A percentile compares a stretch with the other conserved stretches of the same genome.
phyloP scores from a whole-genome alignment of 2,113 vertebrate genomes.

The Guaruba guarouba region DNA sequence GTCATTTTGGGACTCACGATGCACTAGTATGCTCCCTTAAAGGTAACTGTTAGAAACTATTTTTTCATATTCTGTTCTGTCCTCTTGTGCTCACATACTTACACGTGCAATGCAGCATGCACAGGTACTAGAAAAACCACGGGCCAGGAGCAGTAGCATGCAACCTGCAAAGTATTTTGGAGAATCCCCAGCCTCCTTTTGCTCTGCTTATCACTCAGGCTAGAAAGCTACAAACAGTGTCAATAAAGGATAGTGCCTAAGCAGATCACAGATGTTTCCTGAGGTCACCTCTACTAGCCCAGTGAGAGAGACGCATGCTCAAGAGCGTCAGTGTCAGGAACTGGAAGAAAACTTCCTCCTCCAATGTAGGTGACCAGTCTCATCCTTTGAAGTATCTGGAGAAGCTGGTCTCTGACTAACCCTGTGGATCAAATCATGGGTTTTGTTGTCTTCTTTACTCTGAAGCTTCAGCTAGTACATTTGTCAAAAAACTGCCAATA shows the following conservation, averaged over 20 bases:
- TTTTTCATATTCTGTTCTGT: not conserved
- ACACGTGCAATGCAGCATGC: not conserved
- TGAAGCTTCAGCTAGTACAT: not conserved
- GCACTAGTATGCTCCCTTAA: not conserved
- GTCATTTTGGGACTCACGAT: not conserved
- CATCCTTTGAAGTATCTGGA: not conserved
- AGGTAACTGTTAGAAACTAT: not conserved
- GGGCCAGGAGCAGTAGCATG: not conserved
- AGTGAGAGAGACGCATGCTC: not conserved
- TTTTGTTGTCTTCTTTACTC: not conserved
- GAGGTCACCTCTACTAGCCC: not conserved
- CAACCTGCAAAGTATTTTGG: not conserved
- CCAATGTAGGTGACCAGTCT: not conserved
- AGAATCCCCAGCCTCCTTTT: not conserved
- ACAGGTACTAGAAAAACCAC: not conserved
- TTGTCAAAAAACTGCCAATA: not conserved
- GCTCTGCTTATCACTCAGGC: not conserved
- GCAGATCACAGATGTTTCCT: not conserved
- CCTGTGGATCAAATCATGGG: not conserved
- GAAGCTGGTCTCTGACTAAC: not conserved
- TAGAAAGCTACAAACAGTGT: not conserved
- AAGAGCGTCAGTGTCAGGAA: not conserved
- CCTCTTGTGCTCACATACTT: not conserved
- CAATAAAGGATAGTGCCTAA: not conserved
- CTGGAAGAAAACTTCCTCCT: not conserved